Base-by-base conservation (phyloP, 2,113 vertebrate genomes). In the Jacana jacana region DNA sequence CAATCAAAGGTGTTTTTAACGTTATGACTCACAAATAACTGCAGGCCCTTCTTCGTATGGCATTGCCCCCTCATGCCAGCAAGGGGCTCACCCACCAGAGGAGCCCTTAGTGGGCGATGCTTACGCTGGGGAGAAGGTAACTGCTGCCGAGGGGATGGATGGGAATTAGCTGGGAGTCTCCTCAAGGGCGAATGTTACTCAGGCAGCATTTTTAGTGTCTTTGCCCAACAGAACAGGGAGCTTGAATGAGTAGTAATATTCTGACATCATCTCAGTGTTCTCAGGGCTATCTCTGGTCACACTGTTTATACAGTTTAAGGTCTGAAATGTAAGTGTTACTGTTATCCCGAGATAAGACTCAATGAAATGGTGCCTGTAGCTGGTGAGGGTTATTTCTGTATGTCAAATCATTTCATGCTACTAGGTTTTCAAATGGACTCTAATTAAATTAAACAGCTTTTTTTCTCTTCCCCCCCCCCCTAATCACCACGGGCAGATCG, bases 371-470 rank as follows among this genome's bases (percentile, higher is more conserved):
- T 91, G 52, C 70, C 81, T 72, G 18, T 25, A 84, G 88, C 93
- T 72, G 64, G 44, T 14, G 48, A 93, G 77, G 73, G 70, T 88
- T 70, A 87, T 89, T 95, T 96, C 87, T 92, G 64, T 88, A 54
- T 85, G 93, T 95, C 92, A 80, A 94, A 93, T 81, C 69, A 91
- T 96, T 95, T 96, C 95, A 94, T 76, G 94, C 91, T 91, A 39
- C 82, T 80, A 70, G 81, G 48, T 95, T 93, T 96, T 86, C 93
- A 97, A 93, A 97, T 97, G 94, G 91, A 81, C 93, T 85, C 40
- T 93, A 97, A 97, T 97, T 97, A 97, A 97, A 97, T 96, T 96
- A 97, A 98, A 86, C 58, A 75, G 93, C 72, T 83, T 64, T 91
- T 91, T 57, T 31, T 54, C 54, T 72, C 70, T 76, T 20, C 20